These are phyloP conservation scores for Bacillus rossius DNA, from an alignment of 1,140 invertebrate genomes.

Conservation along the genomic window DNA sequence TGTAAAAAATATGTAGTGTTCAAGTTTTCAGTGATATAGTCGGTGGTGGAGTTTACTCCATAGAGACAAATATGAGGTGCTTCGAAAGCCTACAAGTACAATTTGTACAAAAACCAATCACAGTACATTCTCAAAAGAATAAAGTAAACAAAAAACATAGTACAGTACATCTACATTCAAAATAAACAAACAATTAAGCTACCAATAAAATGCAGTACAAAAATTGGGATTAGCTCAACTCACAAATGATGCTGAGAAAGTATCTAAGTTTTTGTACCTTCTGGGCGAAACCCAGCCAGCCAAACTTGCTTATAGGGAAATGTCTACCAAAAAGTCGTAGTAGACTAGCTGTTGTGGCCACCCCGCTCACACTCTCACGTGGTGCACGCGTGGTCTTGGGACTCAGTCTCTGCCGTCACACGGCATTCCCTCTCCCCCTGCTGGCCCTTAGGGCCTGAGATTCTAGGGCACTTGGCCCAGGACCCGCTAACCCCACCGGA, in stretches of 20 bases:
- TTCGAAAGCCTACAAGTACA: slow-evolving; percentile 6
- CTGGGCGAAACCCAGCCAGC: slow-evolving; percentile 11
- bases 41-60: slow-evolving; percentile 34
- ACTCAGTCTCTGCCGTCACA: not conserved
- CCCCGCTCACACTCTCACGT: slow-evolving; percentile 3
- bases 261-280: slow-evolving; percentile 10
- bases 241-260: slow-evolving; percentile 4
- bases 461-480: slow-evolving; percentile 27
- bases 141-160: slow-evolving; percentile 14
- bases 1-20: slow-evolving; percentile 6
- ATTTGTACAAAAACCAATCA: slow-evolving; percentile 11
- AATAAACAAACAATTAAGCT: slow-evolving; percentile 9
- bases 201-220: slow-evolving; percentile 5
- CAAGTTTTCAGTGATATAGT: slow-evolving; percentile 9
- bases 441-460: slow-evolving; percentile 15
- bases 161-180: slow-evolving; percentile 5
- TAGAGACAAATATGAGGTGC: slow-evolving; percentile 11
- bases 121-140: slow-evolving; percentile 11
- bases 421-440: not conserved
- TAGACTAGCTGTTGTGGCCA: slow-evolving; percentile 1
- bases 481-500: slow-evolving; percentile 23
- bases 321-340: slow-evolving; percentile 11
- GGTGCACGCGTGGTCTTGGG: slow-evolving; percentile 3
- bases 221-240: slow-evolving; percentile 6
- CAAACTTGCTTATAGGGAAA: slow-evolving; percentile 9